Conservation (phyloP, 2,113 vertebrate genomes). For the Chroicocephalus ridibundus region DNA sequence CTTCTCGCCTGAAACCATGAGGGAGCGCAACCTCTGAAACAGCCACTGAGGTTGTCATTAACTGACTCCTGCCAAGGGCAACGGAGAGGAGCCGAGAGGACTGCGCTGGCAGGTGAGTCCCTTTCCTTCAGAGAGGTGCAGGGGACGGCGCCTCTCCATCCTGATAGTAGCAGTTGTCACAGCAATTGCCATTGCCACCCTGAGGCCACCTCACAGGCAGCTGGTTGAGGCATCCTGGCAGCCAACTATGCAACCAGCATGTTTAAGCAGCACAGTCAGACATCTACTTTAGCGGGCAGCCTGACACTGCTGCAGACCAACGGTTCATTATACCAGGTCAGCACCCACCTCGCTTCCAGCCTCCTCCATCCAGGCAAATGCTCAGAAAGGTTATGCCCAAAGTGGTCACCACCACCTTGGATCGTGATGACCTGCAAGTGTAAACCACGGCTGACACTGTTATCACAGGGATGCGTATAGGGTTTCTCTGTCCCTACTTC, state of each 20-base stretch:
- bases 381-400: not conserved
- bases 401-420: not conserved
- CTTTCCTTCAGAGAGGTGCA: not conserved
- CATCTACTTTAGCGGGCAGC: rapidly evolving
- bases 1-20: rapidly evolving
- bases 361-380: not conserved
- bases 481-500: not conserved
- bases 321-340: rapidly evolving
- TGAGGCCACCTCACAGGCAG: not conserved
- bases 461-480: not conserved
- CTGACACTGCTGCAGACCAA: not conserved
- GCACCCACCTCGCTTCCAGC: not conserved
- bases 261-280: not conserved
- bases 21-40: rapidly evolving
- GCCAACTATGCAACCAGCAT: rapidly evolving
- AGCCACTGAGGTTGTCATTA: not conserved
- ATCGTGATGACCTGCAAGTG: not conserved
- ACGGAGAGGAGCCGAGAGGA: not conserved
- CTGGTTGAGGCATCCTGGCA: not conserved
- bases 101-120: not conserved
- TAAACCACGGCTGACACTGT: not conserved
- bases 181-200: not conserved
- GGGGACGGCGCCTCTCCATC: rapidly evolving
- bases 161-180: not conserved
- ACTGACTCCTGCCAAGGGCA: not conserved